Evolutionary conservation across 2,888 invertebrate species (phyloP).

Genomic region (Drosophila infuscata): DNA sequence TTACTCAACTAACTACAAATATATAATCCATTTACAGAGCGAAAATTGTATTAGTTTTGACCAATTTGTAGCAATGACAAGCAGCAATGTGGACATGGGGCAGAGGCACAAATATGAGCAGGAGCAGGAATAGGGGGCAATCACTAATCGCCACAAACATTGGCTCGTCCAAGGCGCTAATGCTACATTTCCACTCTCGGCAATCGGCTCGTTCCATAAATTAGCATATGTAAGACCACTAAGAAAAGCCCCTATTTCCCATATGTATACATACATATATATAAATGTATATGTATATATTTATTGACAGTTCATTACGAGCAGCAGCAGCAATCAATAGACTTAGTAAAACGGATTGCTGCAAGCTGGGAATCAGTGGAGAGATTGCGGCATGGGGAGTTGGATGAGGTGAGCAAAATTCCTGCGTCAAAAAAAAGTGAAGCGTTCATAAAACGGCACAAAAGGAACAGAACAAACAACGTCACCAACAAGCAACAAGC

Average conservation of each 20-base stretch:
- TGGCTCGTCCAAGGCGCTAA: conserved; percentile 4
- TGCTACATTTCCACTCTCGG: conserved; percentile 2
- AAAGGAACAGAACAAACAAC: conserved; percentile 68
- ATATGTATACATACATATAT: background rate
- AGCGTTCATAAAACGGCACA: conserved; percentile 67
- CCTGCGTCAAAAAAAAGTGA: conserved; percentile 72
- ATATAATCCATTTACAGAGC: background rate
- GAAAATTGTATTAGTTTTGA: conserved; percentile 5
- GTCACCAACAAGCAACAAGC: conserved; percentile 7
- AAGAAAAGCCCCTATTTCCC: background rate
- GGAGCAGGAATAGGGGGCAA: too few species aligned
- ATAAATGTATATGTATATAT: background rate
- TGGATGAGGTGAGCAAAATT: conserved; percentile 48
- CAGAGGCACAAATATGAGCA: too few species aligned
- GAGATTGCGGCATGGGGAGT: background rate
- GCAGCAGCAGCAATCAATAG: conserved; percentile 46
- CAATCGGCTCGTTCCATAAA: conserved; percentile 42
- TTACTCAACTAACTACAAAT: background rate
- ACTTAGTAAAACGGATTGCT: conserved; percentile 31
- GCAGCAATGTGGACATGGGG: background rate
- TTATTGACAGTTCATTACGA: conserved; percentile 59
- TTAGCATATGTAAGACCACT: conserved; percentile 55
- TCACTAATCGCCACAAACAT: conserved; percentile 6
- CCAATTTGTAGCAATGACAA: conserved; percentile 10
- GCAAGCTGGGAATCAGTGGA: background rate